Evolutionary conservation across 2,113 vertebrate species (phyloP).

Genomic region (Machaerirhynchus nigripectus): DNA sequence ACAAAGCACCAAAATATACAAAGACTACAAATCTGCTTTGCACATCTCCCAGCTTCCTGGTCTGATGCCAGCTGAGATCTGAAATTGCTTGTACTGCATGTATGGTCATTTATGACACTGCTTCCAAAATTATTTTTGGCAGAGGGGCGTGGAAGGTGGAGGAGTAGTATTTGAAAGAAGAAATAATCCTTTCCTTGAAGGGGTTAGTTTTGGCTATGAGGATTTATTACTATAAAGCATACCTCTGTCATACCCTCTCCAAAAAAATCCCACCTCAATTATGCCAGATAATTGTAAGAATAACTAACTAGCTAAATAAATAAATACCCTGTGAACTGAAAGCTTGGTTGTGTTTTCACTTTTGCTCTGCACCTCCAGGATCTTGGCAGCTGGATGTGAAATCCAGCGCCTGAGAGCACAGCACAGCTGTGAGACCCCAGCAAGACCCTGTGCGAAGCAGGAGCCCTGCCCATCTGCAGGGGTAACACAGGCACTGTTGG

Average conservation of each 20-base stretch:
- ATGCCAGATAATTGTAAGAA: background rate
- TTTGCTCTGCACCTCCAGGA: background rate
- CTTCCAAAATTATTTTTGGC: background rate
- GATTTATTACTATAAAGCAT: background rate
- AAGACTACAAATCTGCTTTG: background rate
- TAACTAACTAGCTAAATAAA: background rate
- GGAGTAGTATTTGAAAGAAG: background rate
- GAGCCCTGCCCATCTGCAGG: background rate
- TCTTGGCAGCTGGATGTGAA: background rate
- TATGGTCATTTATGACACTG: background rate
- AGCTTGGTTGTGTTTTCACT: background rate
- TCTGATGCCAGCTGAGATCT: background rate
- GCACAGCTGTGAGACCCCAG: accelerated
- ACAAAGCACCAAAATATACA: background rate
- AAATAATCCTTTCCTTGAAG: background rate
- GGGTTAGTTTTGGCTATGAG: background rate
- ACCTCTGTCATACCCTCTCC: background rate
- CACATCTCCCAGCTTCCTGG: background rate
- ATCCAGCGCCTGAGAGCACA: background rate
- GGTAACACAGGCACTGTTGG: background rate
- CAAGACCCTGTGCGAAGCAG: background rate
- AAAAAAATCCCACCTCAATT: background rate
- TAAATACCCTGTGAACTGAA: background rate
- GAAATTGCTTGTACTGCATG: background rate
- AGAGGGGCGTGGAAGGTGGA: background rate